Base-by-base conservation (phyloP, 2,113 vertebrate genomes). In the Cinclus cinclus region DNA sequence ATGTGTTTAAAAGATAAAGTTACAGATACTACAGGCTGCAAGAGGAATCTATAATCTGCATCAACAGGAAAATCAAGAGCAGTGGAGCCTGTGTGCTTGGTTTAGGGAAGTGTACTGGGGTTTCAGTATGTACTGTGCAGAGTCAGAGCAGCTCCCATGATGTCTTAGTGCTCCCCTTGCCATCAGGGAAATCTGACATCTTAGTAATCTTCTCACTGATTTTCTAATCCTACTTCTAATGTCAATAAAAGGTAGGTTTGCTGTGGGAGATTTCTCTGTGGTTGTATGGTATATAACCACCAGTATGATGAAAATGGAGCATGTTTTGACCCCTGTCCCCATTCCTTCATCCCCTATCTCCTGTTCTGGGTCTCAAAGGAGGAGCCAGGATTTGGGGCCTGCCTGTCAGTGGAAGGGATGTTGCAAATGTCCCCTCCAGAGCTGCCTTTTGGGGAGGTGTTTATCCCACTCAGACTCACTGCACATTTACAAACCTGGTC, bases 81-180 rank as follows among this genome's bases (percentile, higher is more conserved):
- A 77, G 15, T 0, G 0, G 35, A 59, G 4, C 14, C 11, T 49
- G 17, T 7, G 46, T 77, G 6, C 35, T 49, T 44, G 28, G 9
- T 49, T 76, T 79, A 17, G 56, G 44, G 28, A 81, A 35, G 7
- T 47, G 91, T 79, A 2, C 11, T 37, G 19, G 46, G 55, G 16
- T 55, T 94, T 80, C 37, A 21, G 2, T 35, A 15, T 9, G 11
- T 35, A 50, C 28, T 50, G 46, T 20, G 4, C 39, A 22, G 8
- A 21, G 41, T 39, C 80, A 92, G 68, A 70, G 10, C 47, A 89
- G 19, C 52, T 52, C 62, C 39, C 8, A 14, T 2, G 2, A 42
- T 39, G 15, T 23, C 15, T 64, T 31, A 20, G 22, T 22, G 24
- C 44, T 64, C 19, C 46, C 5, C 2, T 13, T 65, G 23, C 42